phyloP scores from a whole-genome alignment of 2,113 vertebrate genomes.

The Aix galericulata region DNA sequence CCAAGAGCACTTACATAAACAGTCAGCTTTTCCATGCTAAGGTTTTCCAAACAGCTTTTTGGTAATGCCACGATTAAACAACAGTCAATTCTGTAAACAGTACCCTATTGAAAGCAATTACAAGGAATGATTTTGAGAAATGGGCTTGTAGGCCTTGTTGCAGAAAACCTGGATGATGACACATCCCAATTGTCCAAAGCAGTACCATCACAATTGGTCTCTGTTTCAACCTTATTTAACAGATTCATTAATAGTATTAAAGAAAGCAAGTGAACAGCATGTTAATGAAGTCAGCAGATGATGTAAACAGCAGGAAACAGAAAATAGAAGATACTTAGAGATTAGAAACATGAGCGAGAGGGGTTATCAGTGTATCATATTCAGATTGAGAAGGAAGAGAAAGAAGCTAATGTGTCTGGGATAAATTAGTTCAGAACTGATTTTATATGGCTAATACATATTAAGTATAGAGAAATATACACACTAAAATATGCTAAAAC shows the following conservation, averaged over 20 bases:
- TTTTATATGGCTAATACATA: neutral
- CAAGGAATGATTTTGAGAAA: slow-evolving; percentile 11
- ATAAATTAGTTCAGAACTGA: neutral
- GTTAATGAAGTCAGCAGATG: slow-evolving; percentile 62
- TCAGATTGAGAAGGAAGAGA: slow-evolving; percentile 8
- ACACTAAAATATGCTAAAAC: neutral
- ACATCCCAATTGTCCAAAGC: neutral
- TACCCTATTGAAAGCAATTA: slow-evolving; percentile 27
- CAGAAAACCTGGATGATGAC: neutral
- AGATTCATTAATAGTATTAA: slow-evolving; percentile 58
- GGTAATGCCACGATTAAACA: slow-evolving; percentile 7
- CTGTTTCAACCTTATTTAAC: slow-evolving; percentile 56
- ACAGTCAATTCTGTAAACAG: slow-evolving; percentile 20
- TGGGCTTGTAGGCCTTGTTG: neutral
- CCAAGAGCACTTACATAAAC: neutral
- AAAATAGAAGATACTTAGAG: slow-evolving; percentile 40
- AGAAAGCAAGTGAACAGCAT: slow-evolving; percentile 58
- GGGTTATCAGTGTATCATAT: slow-evolving; percentile 14
- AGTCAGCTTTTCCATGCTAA: neutral
- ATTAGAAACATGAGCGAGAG: slow-evolving; percentile 28
- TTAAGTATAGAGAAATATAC: neutral
- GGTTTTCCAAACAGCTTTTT: neutral
- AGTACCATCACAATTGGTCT: neutral
- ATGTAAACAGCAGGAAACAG: slow-evolving; percentile 64
- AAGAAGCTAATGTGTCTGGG: neutral